These are phyloP conservation scores for Pseudomyrmex concolor DNA, from an alignment of 1,140 invertebrate species.

Conservation along the genomic window DNA sequence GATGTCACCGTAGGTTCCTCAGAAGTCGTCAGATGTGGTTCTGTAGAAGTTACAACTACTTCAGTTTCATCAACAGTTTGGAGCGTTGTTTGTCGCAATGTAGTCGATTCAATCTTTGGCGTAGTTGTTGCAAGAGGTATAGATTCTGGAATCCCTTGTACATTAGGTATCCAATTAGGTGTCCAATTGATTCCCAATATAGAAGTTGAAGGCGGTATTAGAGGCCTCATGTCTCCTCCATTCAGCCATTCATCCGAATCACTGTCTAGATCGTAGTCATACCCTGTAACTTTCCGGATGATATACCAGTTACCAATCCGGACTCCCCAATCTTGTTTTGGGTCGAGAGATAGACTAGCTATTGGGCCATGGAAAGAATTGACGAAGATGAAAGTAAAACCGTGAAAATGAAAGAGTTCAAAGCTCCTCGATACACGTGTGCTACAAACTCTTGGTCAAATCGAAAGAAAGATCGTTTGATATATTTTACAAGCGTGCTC, in stretches of 20 bases:
- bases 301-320: constrained; percentile 78
- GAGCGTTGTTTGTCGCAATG: not conserved
- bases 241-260: constrained; percentile 40
- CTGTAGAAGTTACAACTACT: not conserved
- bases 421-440: too few relatives aligned
- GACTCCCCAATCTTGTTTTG: constrained; percentile 77
- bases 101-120: not conserved
- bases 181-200: constrained; percentile 19
- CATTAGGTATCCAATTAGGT: not conserved
- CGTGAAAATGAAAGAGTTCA: not conserved
- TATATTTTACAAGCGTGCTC: too few relatives aligned
- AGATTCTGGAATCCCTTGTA: not conserved
- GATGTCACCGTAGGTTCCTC: constrained; percentile 1
- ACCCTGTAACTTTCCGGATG: constrained; percentile 67
- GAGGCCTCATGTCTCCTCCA: constrained; percentile 17
- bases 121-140: not conserved
- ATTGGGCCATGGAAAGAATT: constrained; percentile 42
- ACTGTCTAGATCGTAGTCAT: not conserved
- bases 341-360: constrained; percentile 73
- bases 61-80: constrained; percentile 12
- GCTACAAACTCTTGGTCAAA: too few relatives aligned
- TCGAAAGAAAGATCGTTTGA: too few relatives aligned
- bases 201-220: not conserved
- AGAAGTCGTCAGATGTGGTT: constrained; percentile 4
- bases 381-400: not conserved